Evolutionary conservation across 2,888 invertebrate species (phyloP), one percentile per base, ranked within the genome.

Genomic region (Trimorus sp.): DNA sequence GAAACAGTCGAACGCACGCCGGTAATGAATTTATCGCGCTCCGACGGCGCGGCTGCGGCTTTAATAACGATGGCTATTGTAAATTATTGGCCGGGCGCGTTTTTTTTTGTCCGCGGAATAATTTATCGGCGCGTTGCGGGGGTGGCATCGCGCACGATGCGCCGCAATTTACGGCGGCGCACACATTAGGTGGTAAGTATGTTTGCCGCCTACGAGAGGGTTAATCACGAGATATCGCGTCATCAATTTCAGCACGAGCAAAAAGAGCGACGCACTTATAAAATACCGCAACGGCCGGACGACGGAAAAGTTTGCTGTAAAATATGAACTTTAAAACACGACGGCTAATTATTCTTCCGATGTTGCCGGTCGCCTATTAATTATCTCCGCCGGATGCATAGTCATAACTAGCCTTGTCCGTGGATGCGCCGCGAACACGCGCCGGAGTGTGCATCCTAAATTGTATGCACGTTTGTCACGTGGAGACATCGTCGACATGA

Each of bases 141-240:
- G 82, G 75, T 78, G 70, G 78, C 66, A 63, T 69, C 73, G 26
- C 26, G 26, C 73, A 82, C 77, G 82, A 74, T 74, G 59, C 53
- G 71, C 5, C 54, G 58, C 78, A 77, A 82, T 79, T 82, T 82
- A 82, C 82, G 78, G 78, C 78, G 74, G 74, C 70, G 78, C 59
- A 71, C 78, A 63, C 79, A 82, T 82, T 79, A 82, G 82, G 82
- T 78, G 82, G 74, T 82, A 82, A 82, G 78, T 82, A 78, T 71
- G 69, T 75, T 71, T 70, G 74, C 78, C 82, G 82, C 82, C 82
- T 74, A 78, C 82, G 75, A 78, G 70, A 78, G 75, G 82, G 78
- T 82, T 82, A 77, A 78, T 82, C 76, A 81, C 80, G 80, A 80
- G 80, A 71, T 70, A 76, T 76, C 80, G 76, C 76, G 66, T 76